Evolutionary conservation across 2,888 invertebrate species (phyloP), one percentile per base, ranked within the genome.

Genomic region (Tortrix viridana): DNA sequence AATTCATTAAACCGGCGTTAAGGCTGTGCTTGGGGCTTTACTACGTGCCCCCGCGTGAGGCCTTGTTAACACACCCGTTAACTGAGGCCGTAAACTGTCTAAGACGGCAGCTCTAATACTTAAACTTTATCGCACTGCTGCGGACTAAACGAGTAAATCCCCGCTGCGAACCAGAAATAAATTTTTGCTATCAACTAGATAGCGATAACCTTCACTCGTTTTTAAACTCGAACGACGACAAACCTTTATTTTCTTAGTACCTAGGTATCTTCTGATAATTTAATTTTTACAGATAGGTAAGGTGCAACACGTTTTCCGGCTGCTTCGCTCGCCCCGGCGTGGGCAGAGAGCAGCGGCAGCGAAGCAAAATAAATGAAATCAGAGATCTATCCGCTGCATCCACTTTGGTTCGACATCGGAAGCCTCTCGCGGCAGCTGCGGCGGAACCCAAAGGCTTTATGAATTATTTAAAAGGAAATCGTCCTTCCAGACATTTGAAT

Each of bases 401-500:
- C 73, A 70, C 59, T 70, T 67, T 71, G 76, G 71, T 71, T 71
- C 71, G 65, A 63, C 69, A 66, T 74, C 72, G 70, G 65, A 71
- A 72, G 67, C 68, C 66, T 69, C 65, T 67, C 67, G 68, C 72
- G 77, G 75, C 84, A 84, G 80, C 83, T 85, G 84, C 76, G 82
- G 80, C 80, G 79, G 79, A 74, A 77, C 79, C 77, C 74, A 74
- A 79, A 74, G 75, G 73, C 73, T 78, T 85, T 78, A 88, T 89
- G 84, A 88, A 89, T 89, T 86, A 89, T 88, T 86, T 81, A 88
- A 76, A 74, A 79, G 76, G 77, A 75, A 80, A 77, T 77, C 78
- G 78, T 78, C 83, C 82, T 80, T 76, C 71, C 79, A 81, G 82
- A 79, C 80, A 81, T 87, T 85, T 85, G 82, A 86, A 86, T 88